Percentiles rank a stretch among this genome's conserved stretches.
These are phyloP conservation scores for Muntiacus muntjak DNA, from an alignment of 2,113 vertebrate genomes.

Conservation along the genomic window DNA sequence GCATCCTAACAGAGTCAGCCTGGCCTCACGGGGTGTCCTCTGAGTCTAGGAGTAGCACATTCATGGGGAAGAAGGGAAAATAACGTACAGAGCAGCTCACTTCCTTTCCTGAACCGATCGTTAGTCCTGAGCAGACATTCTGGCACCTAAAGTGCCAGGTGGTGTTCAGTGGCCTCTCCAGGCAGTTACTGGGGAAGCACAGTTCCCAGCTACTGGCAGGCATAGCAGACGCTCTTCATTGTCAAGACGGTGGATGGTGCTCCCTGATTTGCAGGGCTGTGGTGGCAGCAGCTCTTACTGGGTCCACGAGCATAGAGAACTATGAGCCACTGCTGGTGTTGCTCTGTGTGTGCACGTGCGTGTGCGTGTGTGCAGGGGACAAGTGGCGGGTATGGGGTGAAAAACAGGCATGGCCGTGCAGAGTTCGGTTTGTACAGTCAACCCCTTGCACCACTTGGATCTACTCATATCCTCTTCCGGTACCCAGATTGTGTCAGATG, in stretches of 20 bases:
- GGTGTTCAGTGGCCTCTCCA: not conserved
- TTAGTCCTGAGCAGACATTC: not conserved
- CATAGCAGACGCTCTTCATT: not conserved
- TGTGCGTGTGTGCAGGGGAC: not conserved
- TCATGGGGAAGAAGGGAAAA: not conserved
- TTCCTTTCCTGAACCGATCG: not conserved
- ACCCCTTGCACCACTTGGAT: too few relatives aligned
- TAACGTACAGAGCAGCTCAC: too few relatives aligned
- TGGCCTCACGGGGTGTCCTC: not conserved
- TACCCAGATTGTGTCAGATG: not conserved
- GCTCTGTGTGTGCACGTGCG: not conserved
- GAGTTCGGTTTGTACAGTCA: not conserved
- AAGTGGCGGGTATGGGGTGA: too few relatives aligned
- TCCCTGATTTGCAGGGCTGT: not conserved
- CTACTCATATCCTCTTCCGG: not conserved
- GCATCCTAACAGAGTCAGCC: not conserved
- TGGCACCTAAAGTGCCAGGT: not conserved
- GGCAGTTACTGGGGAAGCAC: not conserved
- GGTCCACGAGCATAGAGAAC: not conserved
- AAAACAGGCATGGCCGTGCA: not conserved
- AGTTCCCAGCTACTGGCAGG: not conserved
- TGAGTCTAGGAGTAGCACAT: not conserved
- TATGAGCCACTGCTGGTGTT: not conserved
- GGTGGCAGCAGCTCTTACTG: not conserved
- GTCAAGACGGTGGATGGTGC: not conserved